phyloP scores from a whole-genome alignment of 2,888 invertebrate genomes.

The Harpagoxenus sublaevis region DNA sequence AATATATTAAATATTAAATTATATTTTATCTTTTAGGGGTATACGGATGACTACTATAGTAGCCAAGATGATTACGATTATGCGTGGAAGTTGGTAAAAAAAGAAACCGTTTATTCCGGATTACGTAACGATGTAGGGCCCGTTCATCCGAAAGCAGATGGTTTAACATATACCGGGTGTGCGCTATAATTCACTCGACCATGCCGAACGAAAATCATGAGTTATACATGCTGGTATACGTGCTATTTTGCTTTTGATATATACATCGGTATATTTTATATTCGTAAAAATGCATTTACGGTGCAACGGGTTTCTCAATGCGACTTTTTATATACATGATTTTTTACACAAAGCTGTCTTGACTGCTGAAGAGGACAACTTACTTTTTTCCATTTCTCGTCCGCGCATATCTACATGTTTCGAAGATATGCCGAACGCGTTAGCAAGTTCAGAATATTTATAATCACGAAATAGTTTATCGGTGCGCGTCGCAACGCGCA shows the following conservation, averaged over 20 bases:
- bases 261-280: conserved; percentile 81
- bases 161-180: conserved; percentile 30
- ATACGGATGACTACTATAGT: conserved; percentile 55
- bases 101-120: conserved; percentile 19
- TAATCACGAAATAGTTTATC: conserved; percentile 32
- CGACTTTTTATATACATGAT: conserved; percentile 75
- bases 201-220: conserved; percentile 17
- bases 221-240: conserved; percentile 24
- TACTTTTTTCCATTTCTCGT: conserved; percentile 41
- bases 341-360: conserved; percentile 62
- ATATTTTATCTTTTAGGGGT: conserved; percentile 72
- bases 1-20: conserved; percentile 57
- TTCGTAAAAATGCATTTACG: conserved; percentile 76
- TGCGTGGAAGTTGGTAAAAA: conserved; percentile 20
- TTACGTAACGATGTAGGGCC: conserved; percentile 22
- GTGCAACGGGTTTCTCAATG: conserved; percentile 49
- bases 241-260: conserved; percentile 79
- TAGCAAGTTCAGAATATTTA: conserved; percentile 27
- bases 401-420: conserved; percentile 23
- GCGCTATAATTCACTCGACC: conserved; percentile 46
- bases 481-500: background rate
- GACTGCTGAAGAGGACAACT: conserved; percentile 3
- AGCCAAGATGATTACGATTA: conserved; percentile 43
- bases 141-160: conserved; percentile 19
- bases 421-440: conserved; percentile 2